A percentile compares a stretch with the other conserved stretches of the same genome.
Evolutionary conservation across 2,113 vertebrate species (phyloP).

Genomic region (Colossoma macropomum): DNA sequence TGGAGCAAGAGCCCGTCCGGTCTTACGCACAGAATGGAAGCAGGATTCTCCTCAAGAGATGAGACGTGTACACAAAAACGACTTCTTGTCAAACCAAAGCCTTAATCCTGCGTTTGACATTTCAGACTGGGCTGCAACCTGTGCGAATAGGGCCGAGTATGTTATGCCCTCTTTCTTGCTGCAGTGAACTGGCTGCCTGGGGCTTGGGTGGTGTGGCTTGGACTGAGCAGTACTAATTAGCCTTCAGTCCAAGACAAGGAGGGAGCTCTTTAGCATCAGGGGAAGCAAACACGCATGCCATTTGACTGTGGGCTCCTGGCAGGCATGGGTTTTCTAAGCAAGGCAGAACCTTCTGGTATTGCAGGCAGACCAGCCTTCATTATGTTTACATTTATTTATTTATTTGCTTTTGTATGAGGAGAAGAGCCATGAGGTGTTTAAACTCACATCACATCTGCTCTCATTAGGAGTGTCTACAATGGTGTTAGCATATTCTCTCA

Average conservation of each 20-base stretch:
- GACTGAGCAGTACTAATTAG: background rate
- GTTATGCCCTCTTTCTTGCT: background rate
- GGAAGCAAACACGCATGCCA: background rate
- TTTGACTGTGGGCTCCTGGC: conserved; percentile 20
- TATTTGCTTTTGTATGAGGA: conserved; percentile 32
- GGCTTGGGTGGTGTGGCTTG: background rate
- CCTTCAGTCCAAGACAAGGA: background rate
- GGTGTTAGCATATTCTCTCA: conserved; percentile 27
- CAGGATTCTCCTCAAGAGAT: background rate
- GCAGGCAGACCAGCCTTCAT: conserved; percentile 14
- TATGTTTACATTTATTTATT: conserved; percentile 9
- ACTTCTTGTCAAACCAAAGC: conserved; percentile 8
- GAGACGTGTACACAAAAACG: background rate
- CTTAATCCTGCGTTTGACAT: background rate
- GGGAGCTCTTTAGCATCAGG: background rate
- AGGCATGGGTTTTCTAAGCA: background rate
- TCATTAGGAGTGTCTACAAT: conserved; percentile 41
- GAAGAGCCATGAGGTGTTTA: conserved; percentile 19
- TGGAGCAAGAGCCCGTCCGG: conserved; percentile 19
- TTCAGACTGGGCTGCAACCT: background rate
- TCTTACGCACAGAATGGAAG: conserved; percentile 1
- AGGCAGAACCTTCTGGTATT: conserved; percentile 13
- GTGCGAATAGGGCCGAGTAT: background rate
- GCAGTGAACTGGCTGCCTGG: conserved; percentile 5
- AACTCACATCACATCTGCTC: conserved; percentile 41